Base-by-base conservation (phyloP, 1,140 invertebrate genomes). In the Caenorhabditis briggsae region DNA sequence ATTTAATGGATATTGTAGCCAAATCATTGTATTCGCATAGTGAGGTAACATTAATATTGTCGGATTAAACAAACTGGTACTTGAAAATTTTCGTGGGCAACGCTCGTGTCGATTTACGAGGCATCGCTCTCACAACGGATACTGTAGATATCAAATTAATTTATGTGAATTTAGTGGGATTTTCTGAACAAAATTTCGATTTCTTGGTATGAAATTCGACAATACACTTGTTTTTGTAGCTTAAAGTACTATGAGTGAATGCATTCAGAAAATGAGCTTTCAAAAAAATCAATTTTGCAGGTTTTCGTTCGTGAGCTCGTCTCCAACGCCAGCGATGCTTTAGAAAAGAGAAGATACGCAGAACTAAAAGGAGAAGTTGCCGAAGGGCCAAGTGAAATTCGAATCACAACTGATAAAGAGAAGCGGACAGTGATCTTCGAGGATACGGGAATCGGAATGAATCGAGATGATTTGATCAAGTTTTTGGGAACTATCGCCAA, bases 1-100 rank as follows among this genome's bases (percentile, higher is more conserved):
- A 97, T 95, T 92, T 99, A 14, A 93, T 99, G 41, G 96, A 98
- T 92, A 99, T 99, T 93, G 97, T 99, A 12, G 97, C 97, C 2
- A 96, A 96, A 91, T 98, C 97, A 2, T 93, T 99, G 14, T 99
- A 99, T 94, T 98, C 97, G 0, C 97, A 98, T 90, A 97, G 98
- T 93, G 97, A 99, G 94, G 96, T 96, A 61, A n/a, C n/a, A n/a
- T n/a, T n/a, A n/a, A n/a, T n/a, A n/a, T n/a, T n/a, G n/a, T n/a
- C n/a, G n/a, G n/a, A n/a, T n/a, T n/a, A n/a, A n/a, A n/a, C n/a
- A n/a, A n/a, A n/a, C n/a, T n/a, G n/a, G n/a, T n/a, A n/a, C n/a
- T n/a, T n/a, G n/a, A n/a, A n/a, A n/a, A n/a, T n/a, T n/a, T n/a
- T n/a, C n/a, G n/a, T n/a, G n/a, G n/a, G n/a, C n/a, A n/a, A n/a